Conservation (phyloP, 2,888 invertebrate genomes). For the Drosophila formosana region DNA sequence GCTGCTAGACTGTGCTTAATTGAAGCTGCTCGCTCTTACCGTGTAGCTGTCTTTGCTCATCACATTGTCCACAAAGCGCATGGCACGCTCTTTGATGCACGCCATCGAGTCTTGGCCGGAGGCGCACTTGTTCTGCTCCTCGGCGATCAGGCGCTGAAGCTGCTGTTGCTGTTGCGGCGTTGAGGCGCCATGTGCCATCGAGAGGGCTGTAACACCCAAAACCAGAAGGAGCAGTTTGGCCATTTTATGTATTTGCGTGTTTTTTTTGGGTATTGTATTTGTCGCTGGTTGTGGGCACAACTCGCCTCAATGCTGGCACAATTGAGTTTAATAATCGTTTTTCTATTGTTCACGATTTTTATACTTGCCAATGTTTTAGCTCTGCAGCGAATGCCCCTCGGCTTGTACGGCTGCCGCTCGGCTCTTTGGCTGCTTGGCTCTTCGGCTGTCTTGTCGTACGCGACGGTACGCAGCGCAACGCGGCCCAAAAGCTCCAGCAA, state of each 20-base stretch:
- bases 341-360: conserved; percentile 85
- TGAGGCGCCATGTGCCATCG: conserved; percentile 86
- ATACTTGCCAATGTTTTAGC: conserved; percentile 81
- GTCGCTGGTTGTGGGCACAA: conserved; percentile 65
- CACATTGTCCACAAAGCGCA: conserved; percentile 91
- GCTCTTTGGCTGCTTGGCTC: no score
- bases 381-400: conserved; percentile 33
- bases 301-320: conserved; percentile 83
- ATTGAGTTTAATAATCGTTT: conserved; percentile 85
- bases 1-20: not conserved
- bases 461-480: conserved; percentile 39
- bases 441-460: conserved; percentile 19
- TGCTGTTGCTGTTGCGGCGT: conserved; percentile 88
- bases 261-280: conserved; percentile 1
- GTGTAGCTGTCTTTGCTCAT: conserved; percentile 92
- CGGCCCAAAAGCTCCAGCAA: conserved; percentile 11
- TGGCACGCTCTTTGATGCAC: conserved; percentile 93
- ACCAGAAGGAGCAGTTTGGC: conserved; percentile 86
- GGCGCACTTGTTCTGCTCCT: conserved; percentile 91
- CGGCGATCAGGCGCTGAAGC: conserved; percentile 91
- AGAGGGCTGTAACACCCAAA: conserved; percentile 87
- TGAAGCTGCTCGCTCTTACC: conserved; percentile 85
- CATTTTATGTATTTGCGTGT: conserved; percentile 61
- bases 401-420: conserved; percentile 10
- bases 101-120: conserved; percentile 91